Base-by-base conservation (phyloP, 2,888 invertebrate species). In the Chesias legatella region DNA sequence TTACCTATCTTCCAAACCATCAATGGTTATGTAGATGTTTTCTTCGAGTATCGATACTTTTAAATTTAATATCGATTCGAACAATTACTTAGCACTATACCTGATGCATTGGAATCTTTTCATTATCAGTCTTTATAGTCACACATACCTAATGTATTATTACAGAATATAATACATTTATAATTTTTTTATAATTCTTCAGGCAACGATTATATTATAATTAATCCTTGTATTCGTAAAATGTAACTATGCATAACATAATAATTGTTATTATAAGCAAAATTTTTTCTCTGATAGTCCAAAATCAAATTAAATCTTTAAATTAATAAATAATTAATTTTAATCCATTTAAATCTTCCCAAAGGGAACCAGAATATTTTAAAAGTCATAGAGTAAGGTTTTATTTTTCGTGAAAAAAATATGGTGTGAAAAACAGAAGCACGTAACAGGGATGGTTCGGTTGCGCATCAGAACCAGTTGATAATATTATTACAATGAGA, bases 401-500 rank as follows among this genome's bases (percentile, higher is more conserved):
- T n/a, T 17, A 17, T 17, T 17, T 13, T 8, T 20, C 20, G 1
- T 33, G 8, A 27, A 27, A 35, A 35, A 35, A 10, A 27, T 10
- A 13, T 8, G 44, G 48, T 53, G 48, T 51, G 58, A 61, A 63
- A 65, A 65, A 67, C 67, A 60, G 67, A 57, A 63, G 67, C 73
- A 77, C 73, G 76, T 76, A 71, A 59, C 56, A 60, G 60, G 56
- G 72, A 68, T 63, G 56, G 53, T 58, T 67, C 71, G 76, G 73
- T 66, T 74, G 70, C 67, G 67, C 63, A 61, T 73, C 69, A 66
- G 68, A 70, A 67, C 68, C 70, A 74, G 71, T 77, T 79, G 78
- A 83, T 79, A 82, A 76, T 75, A 76, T 75, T 69, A 64, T 65
- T 69, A 85, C 84, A 85, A 83, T 80, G 68, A 78, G 72, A 55